Evolutionary conservation across 2,888 invertebrate genomes (phyloP).

Genomic region (Branchellion lobata): DNA sequence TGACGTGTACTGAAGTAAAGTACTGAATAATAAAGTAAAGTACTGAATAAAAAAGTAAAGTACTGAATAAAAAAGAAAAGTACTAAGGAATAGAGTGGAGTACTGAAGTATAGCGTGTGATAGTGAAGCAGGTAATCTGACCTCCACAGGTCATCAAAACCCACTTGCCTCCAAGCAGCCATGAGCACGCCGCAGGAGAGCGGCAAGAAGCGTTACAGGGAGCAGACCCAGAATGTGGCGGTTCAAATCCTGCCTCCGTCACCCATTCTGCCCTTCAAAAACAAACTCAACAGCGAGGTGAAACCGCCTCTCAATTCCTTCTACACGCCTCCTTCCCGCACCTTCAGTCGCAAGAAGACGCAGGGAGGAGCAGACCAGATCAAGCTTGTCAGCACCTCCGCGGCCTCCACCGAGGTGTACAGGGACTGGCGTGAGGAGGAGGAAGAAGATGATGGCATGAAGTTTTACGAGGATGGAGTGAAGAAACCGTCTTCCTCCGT

Average conservation of each 20-base stretch:
- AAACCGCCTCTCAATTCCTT: slow-evolving; percentile 31
- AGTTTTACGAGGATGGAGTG: background rate
- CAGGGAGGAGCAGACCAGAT: background rate
- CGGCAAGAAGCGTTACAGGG: background rate
- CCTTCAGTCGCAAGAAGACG: slow-evolving; percentile 13
- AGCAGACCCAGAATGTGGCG: slow-evolving; percentile 11
- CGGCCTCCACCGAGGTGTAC: background rate
- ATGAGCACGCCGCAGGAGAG: no score
- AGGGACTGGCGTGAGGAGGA: background rate
- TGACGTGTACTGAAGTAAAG: no score
- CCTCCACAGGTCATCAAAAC: no score
- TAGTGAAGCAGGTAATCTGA: no score
- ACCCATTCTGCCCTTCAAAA: slow-evolving; percentile 14
- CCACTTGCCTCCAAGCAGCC: no score
- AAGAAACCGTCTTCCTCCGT: background rate
- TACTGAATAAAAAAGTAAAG: no score
- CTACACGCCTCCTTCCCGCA: slow-evolving; percentile 30
- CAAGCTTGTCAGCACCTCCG: background rate
- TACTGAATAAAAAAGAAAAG: no score
- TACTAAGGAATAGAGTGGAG: no score
- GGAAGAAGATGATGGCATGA: background rate
- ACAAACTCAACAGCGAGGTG: background rate
- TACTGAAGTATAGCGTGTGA: no score
- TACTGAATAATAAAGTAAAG: no score
- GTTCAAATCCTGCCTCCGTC: slow-evolving; percentile 28